Base-by-base conservation (phyloP, 2,797 vertebrate genomes). In the Neosilurus mollespiculum region DNA sequence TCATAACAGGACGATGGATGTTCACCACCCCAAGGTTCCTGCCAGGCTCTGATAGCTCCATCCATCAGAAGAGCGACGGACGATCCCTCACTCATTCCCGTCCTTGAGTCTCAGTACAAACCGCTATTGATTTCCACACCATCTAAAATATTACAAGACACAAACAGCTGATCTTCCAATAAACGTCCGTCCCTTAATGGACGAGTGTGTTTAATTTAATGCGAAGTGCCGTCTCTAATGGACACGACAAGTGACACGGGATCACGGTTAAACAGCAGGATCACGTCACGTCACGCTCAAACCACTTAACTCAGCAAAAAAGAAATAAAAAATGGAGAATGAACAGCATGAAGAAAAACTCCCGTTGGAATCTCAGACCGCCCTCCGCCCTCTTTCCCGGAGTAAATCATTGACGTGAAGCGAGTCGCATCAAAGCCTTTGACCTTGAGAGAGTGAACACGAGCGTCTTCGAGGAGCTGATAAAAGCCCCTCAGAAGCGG, bases 141-240 rank as follows among this genome's bases (percentile, higher is more conserved):
- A 34, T 87, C 81, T 87, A 89, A 89, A 87, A 88, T 81, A 88
- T 89, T 86, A 88, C 64, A 20, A 20, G 20, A 24, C 72, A 78
- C 61, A 84, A 86, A 85, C 85, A 65, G 79, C 85, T 24, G 9
- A 81, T 84, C 83, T 75, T 86, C 84, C 71, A 87, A 83, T 83
- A 86, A 85, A 85, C 77, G 70, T 73, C 64, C 24, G 16, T 64
- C 83, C 73, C 58, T 84, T 88, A 88, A 90, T 86, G 82, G 76
- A 85, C 83, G 37, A 26, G 69, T 58, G 53, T 56, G 81, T 86
- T 87, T 69, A 65, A 89, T 87, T 81, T 14, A 24, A 15, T n/a
- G 22, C 12, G 0, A n/a, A 26, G 22, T 4, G 24, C 2, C 54
- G 30, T 8, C 72, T 64, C 7, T 84, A 66, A 83, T 64, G 73